Conservation (phyloP, 1,140 invertebrate genomes). For the Patella vulgata region DNA sequence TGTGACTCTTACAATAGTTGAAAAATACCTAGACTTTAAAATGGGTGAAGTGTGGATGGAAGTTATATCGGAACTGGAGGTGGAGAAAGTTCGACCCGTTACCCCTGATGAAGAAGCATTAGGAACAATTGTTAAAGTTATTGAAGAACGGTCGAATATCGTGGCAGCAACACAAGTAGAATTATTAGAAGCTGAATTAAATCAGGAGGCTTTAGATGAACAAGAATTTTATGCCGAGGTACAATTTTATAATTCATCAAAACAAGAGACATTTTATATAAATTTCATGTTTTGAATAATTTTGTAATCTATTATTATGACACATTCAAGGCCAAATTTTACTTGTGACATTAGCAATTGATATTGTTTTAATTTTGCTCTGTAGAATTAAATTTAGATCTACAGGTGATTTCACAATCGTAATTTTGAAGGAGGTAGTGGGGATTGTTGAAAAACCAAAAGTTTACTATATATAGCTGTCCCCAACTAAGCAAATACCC, state of each 20-base stretch:
- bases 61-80: conserved; percentile 59
- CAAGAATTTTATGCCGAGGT: conserved; percentile 66
- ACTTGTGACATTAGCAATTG: background rate
- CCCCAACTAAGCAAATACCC: no score
- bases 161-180: conserved; percentile 59
- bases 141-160: conserved; percentile 58
- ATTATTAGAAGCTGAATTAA: conserved; percentile 59
- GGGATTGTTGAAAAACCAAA: no score
- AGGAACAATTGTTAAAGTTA: conserved; percentile 61
- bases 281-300: background rate
- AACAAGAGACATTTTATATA: background rate
- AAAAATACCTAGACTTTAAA: conserved; percentile 68
- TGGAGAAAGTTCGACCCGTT: conserved; percentile 61
- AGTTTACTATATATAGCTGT: no score
- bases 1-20: conserved; percentile 65
- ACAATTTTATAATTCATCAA: background rate
- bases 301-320: background rate
- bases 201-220: conserved; percentile 62
- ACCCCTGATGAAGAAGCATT: conserved; percentile 64
- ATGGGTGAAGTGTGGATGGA: conserved; percentile 67
- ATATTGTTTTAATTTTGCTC: background rate
- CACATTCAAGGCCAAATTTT: background rate
- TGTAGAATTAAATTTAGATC: background rate
- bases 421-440: no score
- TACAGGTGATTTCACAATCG: no score